A percentile compares a stretch with the other conserved stretches of the same genome.
These are phyloP conservation scores for Urocitellus parryii DNA, from an alignment of 2,113 vertebrate species.

Conservation along the genomic window DNA sequence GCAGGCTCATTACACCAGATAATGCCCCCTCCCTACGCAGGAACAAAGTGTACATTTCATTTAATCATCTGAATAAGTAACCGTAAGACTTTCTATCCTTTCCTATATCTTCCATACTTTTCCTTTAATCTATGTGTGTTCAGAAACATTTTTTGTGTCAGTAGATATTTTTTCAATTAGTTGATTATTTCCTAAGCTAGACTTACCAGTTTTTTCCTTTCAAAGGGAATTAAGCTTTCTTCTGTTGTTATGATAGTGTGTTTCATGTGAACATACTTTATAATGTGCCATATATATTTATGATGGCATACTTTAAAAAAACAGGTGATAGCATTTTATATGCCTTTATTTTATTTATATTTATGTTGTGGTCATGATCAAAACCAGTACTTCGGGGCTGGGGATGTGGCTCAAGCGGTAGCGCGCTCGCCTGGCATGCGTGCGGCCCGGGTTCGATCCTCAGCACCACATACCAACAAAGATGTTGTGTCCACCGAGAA, in stretches of 20 bases:
- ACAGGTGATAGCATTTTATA: too few species aligned
- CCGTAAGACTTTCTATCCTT: not conserved
- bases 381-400: too few species aligned
- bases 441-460: too few species aligned
- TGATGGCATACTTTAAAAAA: not conserved
- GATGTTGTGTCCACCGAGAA: too few species aligned
- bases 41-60: not conserved
- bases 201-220: not conserved
- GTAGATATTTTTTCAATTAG: not conserved
- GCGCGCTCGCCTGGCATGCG: too few species aligned
- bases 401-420: too few species aligned
- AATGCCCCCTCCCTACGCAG: too few species aligned
- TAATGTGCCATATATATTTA: not conserved
- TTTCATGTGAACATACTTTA: not conserved
- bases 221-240: not conserved
- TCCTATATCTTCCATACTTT: not conserved
- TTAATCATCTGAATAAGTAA: not conserved
- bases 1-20: not conserved
- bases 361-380: too few species aligned
- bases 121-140: not conserved
- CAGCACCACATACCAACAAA: too few species aligned
- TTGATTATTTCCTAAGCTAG: not conserved
- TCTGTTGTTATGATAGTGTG: not conserved
- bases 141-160: not conserved
- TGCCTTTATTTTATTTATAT: too few species aligned